Conservation (phyloP, 1,140 invertebrate species). For the Stenopsyche tienmushanensis region DNA sequence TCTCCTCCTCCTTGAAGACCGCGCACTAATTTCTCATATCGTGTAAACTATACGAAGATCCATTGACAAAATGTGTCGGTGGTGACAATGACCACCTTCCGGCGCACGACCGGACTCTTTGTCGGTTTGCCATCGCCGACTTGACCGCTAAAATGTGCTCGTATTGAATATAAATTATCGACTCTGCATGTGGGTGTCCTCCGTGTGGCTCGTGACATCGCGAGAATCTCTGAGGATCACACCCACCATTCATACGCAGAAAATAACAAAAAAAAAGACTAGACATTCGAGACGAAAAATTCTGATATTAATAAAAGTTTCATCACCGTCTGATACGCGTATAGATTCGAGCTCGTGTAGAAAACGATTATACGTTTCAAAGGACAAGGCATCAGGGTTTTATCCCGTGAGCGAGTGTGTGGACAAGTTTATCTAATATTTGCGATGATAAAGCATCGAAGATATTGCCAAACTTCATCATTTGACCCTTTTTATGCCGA, state of each 20-base stretch:
- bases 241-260: background rate
- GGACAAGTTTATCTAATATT: too few species aligned
- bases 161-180: conserved; percentile 26
- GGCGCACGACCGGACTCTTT: background rate
- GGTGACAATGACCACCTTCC: background rate
- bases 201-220: background rate
- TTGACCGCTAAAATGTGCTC: background rate
- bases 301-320: background rate
- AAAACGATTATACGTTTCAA: background rate
- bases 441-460: too few species aligned
- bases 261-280: background rate
- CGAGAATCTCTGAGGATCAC: background rate
- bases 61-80: too few species aligned
- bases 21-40: too few species aligned
- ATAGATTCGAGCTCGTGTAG: background rate
- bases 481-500: too few species aligned
- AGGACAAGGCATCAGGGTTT: background rate
- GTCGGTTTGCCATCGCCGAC: background rate
- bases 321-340: background rate
- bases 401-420: too few species aligned
- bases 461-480: too few species aligned
- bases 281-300: background rate
- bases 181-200: conserved; percentile 16
- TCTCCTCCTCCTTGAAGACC: too few species aligned
- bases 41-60: too few species aligned